Evolutionary conservation across 2,113 vertebrate genomes (phyloP).

Genomic region (Cyanoderma ruficeps): DNA sequence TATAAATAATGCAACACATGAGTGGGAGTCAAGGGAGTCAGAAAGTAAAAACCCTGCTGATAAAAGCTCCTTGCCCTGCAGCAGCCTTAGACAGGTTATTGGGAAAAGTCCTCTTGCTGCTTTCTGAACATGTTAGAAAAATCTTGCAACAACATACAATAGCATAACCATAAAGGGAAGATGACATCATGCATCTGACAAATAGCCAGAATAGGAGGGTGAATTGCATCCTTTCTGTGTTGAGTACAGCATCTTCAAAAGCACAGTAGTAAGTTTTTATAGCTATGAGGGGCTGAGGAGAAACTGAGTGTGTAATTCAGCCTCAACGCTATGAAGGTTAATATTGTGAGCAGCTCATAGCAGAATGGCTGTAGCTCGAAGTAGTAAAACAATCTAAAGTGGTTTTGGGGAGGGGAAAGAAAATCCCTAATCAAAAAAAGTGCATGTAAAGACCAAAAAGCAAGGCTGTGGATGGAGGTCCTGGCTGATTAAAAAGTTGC

Average conservation of each 20-base stretch:
- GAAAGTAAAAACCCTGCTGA: background rate
- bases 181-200: background rate
- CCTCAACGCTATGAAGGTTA: background rate
- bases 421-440: background rate
- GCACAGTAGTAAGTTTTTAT: background rate
- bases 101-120: background rate
- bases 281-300: background rate
- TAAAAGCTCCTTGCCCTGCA: background rate
- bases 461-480: background rate
- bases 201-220: background rate
- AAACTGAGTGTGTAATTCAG: background rate
- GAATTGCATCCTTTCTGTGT: background rate
- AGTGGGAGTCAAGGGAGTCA: background rate
- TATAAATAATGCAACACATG: background rate
- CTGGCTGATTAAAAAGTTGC: background rate
- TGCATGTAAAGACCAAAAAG: background rate
- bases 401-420: background rate
- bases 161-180: background rate
- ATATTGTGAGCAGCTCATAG: background rate
- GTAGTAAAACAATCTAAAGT: background rate
- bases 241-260: background rate
- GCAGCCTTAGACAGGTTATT: background rate
- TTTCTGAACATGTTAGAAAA: background rate
- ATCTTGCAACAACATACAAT: background rate
- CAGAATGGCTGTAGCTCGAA: background rate